phyloP scores from a whole-genome alignment of 2,797 vertebrate genomes.

The Brachymystax lenok region DNA sequence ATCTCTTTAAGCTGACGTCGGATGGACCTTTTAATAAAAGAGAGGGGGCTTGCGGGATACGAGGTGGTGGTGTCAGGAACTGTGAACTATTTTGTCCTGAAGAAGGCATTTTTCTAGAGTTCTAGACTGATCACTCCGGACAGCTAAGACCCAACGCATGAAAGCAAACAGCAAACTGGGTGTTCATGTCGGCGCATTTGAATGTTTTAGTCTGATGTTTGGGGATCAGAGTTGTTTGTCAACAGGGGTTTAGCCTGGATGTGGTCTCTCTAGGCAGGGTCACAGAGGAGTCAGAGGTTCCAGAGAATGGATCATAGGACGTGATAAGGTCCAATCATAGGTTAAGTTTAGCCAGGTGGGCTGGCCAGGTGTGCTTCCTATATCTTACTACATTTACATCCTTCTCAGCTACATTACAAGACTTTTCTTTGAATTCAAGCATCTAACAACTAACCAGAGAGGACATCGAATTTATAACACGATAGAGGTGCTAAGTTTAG shows the following conservation, averaged over 20 bases:
- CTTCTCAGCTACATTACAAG: constrained; percentile 25
- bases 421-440: background rate
- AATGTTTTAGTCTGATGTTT: constrained; percentile 30
- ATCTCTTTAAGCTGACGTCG: constrained; percentile 58
- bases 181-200: constrained; percentile 37
- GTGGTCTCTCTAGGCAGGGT: constrained; percentile 3
- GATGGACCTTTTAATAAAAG: constrained; percentile 29
- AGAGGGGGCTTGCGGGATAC: constrained; percentile 43
- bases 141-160: too few species aligned
- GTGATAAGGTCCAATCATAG: constrained; percentile 8
- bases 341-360: constrained; percentile 14
- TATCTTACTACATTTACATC: background rate
- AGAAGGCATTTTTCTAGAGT: constrained; percentile 22
- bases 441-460: background rate
- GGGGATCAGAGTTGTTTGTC: constrained; percentile 21
- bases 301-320: constrained; percentile 20
- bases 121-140: background rate
- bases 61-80: constrained; percentile 37
- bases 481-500: constrained; percentile 37
- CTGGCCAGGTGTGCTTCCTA: background rate
- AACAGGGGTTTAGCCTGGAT: constrained; percentile 26
- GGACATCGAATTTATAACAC: constrained; percentile 11
- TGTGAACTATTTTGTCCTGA: constrained; percentile 40
- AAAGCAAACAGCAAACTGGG: background rate
- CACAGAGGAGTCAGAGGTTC: constrained; percentile 34